Percentiles rank a stretch among this genome's conserved stretches.
These are phyloP conservation scores for Cygnus olor DNA, from an alignment of 2,797 vertebrate genomes.

Conservation along the genomic window DNA sequence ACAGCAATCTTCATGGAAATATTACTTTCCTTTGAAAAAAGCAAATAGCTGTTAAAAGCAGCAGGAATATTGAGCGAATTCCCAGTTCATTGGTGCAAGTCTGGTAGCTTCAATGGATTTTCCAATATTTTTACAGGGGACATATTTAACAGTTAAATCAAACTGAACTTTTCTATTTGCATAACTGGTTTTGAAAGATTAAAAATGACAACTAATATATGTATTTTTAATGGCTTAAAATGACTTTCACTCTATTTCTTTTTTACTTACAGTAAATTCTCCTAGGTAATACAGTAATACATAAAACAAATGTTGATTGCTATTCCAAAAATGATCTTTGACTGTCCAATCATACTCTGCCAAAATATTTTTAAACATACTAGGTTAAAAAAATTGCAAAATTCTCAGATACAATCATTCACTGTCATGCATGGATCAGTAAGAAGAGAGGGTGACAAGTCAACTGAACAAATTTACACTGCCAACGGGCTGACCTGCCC, in stretches of 20 bases:
- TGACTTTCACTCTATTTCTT: not conserved
- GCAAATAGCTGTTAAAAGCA: not conserved
- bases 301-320: not conserved
- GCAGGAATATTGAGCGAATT: not conserved
- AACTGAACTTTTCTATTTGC: not conserved
- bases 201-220: not conserved
- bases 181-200: constrained; percentile 14
- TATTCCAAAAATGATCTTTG: not conserved
- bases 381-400: not conserved
- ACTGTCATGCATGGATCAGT: not conserved
- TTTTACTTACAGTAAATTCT: not conserved
- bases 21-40: not conserved
- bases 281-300: not conserved
- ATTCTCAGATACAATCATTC: not conserved
- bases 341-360: not conserved
- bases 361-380: not conserved
- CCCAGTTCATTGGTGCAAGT: not conserved
- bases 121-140: not conserved
- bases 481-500: not conserved
- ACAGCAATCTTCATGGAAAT: not conserved
- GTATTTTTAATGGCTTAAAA: not conserved
- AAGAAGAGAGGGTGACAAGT: not conserved
- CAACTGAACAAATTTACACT: not conserved
- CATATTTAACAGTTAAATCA: not conserved
- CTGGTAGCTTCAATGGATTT: not conserved